These are phyloP conservation scores for Elanoides forficatus DNA, from an alignment of 2,113 vertebrate genomes.

Conservation along the genomic window DNA sequence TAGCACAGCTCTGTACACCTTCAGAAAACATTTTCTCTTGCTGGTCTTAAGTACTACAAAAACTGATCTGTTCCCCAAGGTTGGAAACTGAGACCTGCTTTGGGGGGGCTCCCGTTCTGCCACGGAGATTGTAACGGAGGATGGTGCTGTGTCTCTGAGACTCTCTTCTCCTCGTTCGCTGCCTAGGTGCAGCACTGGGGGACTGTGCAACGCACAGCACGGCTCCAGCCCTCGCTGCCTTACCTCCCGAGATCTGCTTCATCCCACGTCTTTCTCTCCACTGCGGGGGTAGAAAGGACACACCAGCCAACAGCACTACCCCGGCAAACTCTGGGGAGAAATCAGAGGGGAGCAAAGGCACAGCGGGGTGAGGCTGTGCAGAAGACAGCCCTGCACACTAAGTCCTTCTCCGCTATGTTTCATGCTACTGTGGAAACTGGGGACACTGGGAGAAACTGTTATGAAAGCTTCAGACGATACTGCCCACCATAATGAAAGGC, in stretches of 20 bases:
- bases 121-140: not conserved
- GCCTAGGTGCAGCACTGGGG: not conserved
- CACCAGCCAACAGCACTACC: not conserved
- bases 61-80: not conserved
- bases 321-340: not conserved
- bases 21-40: not conserved
- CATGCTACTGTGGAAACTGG: not conserved
- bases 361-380: not conserved
- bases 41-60: not conserved
- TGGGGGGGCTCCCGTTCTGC: not conserved
- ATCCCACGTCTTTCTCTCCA: not conserved
- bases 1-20: not conserved
- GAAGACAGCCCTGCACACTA: not conserved
- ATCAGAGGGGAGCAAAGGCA: not conserved
- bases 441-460: not conserved
- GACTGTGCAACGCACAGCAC: rapidly evolving
- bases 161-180: rapidly evolving
- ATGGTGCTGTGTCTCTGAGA: not conserved
- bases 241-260: not conserved
- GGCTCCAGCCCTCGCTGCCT: not conserved
- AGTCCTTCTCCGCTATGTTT: not conserved
- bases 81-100: not conserved
- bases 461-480: not conserved
- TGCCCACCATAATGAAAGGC: not conserved
- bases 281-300: not conserved